Conservation (phyloP, 2,797 vertebrate genomes). For the Alosa sapidissima region DNA sequence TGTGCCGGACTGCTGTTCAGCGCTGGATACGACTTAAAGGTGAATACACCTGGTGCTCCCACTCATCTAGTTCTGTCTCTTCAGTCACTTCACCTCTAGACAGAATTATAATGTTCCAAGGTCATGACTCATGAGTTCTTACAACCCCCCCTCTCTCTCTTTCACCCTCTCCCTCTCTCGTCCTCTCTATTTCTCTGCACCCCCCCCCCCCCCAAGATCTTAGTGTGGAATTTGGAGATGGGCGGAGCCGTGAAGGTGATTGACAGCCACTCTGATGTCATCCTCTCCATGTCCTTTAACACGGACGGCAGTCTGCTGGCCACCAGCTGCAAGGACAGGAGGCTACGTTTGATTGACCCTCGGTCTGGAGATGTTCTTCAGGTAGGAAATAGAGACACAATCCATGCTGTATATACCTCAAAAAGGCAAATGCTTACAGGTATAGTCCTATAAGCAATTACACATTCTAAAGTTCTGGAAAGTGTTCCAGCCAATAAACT, state of each 20-base stretch:
- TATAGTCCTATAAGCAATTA: no score
- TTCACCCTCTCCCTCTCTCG: background rate
- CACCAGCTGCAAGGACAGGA: slow-evolving; percentile 97
- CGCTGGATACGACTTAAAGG: slow-evolving; percentile 97
- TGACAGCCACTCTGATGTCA: slow-evolving; percentile 93
- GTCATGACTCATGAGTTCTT: no score
- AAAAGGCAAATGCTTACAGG: no score
- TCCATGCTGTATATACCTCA: no score
- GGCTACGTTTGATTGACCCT: slow-evolving; percentile 89
- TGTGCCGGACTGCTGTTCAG: slow-evolving; percentile 95
- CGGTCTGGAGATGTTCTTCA: slow-evolving; percentile 79
- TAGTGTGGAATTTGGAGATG: slow-evolving; percentile 97
- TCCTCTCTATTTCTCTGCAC: no score
- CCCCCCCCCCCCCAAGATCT: slow-evolving; percentile 76
- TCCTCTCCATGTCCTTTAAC: slow-evolving; percentile 98
- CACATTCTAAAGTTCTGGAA: no score
- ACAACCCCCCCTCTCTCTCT: no score
- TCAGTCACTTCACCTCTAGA: no score
- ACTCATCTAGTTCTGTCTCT: no score
- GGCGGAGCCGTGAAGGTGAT: slow-evolving; percentile 99
- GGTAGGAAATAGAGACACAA: no score
- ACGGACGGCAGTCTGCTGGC: slow-evolving; percentile 91
- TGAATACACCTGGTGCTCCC: slow-evolving; percentile 54
- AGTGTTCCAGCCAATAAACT: no score
- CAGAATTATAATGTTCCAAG: no score